phyloP scores from a whole-genome alignment of 2,797 vertebrate genomes.

The Hoplostethus mediterraneus region DNA sequence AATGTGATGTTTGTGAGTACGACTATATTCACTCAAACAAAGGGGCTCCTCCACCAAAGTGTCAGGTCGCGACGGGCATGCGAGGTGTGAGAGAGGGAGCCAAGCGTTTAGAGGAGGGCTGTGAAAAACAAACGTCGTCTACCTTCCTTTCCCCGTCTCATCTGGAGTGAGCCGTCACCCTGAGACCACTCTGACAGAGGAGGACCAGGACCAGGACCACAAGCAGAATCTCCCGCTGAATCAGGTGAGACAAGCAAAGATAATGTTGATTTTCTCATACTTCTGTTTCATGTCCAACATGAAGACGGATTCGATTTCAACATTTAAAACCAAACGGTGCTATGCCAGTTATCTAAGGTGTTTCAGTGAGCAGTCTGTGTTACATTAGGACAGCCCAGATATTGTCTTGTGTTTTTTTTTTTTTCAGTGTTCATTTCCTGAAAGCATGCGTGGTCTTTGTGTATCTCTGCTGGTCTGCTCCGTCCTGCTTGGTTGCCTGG shows the following conservation, averaged over 20 bases:
- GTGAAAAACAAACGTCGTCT: slow-evolving; percentile 60
- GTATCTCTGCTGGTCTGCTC: slow-evolving; percentile 29
- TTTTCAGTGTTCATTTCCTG: slow-evolving; percentile 1
- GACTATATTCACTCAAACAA: too few relatives aligned
- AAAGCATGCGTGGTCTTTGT: slow-evolving; percentile 21
- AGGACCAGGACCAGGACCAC: neutral
- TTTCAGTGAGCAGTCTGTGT: neutral
- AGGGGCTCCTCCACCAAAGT: neutral
- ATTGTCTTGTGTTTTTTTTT: neutral
- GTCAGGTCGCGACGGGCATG: neutral
- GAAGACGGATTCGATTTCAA: too few relatives aligned
- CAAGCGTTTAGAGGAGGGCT: slow-evolving; percentile 24
- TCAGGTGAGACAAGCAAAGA: slow-evolving; percentile 33
- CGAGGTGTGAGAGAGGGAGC: slow-evolving; percentile 13
- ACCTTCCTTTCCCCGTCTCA: slow-evolving; percentile 13
- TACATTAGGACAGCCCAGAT: neutral
- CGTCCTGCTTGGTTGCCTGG: slow-evolving; percentile 27
- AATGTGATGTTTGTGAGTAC: too few relatives aligned
- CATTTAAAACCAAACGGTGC: too few relatives aligned
- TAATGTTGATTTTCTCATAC: neutral
- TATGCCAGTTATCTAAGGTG: too few relatives aligned
- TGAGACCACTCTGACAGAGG: slow-evolving; percentile 32
- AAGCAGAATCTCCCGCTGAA: slow-evolving; percentile 6
- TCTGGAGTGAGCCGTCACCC: neutral
- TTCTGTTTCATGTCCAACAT: too few relatives aligned